phyloP scores from a whole-genome alignment of 2,797 vertebrate species.

The Scyliorhinus canicula region DNA sequence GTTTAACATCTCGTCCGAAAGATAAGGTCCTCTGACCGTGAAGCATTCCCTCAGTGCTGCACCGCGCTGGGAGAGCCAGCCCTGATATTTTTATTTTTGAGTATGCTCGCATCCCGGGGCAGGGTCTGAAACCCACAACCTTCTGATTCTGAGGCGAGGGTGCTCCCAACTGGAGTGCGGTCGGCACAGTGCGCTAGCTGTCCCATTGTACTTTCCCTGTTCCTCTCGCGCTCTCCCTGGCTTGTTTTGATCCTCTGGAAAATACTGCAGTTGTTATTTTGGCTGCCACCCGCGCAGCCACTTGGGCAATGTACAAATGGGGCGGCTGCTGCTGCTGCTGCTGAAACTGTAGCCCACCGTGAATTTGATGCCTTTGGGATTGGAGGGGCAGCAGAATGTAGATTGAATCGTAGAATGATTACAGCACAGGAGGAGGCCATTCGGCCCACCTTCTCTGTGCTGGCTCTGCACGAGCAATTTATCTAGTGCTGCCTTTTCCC shows the following conservation, averaged over 20 bases:
- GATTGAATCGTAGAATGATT: no score
- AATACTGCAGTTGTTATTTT: no score
- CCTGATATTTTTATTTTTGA: no score
- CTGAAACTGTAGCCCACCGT: neutral
- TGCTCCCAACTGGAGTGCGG: neutral
- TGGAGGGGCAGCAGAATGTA: neutral
- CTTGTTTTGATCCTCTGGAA: neutral
- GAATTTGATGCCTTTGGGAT: neutral
- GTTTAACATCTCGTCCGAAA: no score
- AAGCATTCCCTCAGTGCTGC: neutral
- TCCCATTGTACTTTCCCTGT: neutral
- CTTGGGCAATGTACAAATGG: neutral
- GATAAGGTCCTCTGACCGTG: neutral
- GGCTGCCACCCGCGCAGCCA: neutral
- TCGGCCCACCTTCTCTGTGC: no score
- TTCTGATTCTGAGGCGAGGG: neutral
- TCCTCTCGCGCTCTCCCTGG: neutral
- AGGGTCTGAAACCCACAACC: neutral
- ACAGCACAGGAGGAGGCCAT: no score
- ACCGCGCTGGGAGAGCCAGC: no score
- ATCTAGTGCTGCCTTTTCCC: no score
- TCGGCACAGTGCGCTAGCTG: neutral
- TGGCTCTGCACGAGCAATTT: no score
- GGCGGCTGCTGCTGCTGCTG: neutral
- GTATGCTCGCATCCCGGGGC: neutral